A percentile compares a stretch with the other conserved stretches of the same genome.
These are phyloP conservation scores for Salvelinus sp. DNA, from an alignment of 2,113 vertebrate genomes.

Conservation along the genomic window DNA sequence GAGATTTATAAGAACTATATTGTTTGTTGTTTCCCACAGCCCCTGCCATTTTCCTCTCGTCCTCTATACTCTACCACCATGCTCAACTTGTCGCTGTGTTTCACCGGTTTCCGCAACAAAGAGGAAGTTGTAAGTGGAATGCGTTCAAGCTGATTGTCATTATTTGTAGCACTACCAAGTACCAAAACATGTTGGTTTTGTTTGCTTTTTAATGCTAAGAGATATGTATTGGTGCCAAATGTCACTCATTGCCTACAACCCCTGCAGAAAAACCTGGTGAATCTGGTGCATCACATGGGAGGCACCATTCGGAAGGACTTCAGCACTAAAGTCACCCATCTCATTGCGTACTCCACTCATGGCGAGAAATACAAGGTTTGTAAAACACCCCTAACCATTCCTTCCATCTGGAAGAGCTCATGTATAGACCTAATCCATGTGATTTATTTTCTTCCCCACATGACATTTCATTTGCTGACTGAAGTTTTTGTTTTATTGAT, in stretches of 20 bases:
- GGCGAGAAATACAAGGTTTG: slow-evolving; percentile 97
- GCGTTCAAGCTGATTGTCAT: too few relatives aligned
- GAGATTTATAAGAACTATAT: background rate
- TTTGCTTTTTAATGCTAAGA: background rate
- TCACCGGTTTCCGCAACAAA: slow-evolving; percentile 95
- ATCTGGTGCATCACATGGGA: slow-evolving; percentile 97
- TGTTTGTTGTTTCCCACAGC: slow-evolving; percentile 65
- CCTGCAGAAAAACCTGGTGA: slow-evolving; percentile 87
- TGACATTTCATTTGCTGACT: background rate
- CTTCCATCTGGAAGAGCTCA: too few relatives aligned
- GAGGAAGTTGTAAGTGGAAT: slow-evolving; percentile 87
- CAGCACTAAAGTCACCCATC: slow-evolving; percentile 94
- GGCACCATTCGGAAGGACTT: slow-evolving; percentile 94
- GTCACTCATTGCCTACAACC: slow-evolving; percentile 3
- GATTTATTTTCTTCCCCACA: background rate
- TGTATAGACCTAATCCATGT: too few relatives aligned
- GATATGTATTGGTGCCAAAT: too few relatives aligned
- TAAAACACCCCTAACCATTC: slow-evolving; percentile 30
- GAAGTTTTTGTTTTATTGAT: background rate
- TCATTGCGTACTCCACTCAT: slow-evolving; percentile 92
- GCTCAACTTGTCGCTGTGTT: slow-evolving; percentile 91
- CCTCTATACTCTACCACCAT: slow-evolving; percentile 92
- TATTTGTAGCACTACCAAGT: too few relatives aligned
- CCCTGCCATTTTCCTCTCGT: slow-evolving; percentile 88
- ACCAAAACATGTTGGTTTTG: background rate